Conservation (phyloP, 2,888 invertebrate genomes). For the Neuroscelio doddi region DNA sequence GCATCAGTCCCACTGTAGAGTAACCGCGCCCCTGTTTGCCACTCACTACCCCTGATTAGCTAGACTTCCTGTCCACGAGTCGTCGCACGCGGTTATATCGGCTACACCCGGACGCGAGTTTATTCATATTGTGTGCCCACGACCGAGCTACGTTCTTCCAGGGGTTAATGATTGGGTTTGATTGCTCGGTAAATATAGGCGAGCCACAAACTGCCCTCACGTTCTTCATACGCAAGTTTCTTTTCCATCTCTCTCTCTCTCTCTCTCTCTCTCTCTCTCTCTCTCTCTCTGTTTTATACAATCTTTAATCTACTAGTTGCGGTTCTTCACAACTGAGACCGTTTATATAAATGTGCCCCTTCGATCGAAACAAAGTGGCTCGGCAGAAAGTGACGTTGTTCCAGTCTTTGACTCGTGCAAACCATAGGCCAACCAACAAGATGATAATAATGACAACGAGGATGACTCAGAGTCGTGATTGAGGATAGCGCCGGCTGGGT, state of each 20-base stretch:
- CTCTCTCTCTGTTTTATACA: too few species aligned
- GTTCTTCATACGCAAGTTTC: conserved; percentile 12
- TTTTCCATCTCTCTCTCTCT: conserved; percentile 8
- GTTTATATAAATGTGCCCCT: not conserved
- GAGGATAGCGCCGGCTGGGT: conserved; percentile 66
- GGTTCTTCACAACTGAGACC: too few species aligned
- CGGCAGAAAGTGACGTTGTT: not conserved
- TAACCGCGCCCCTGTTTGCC: conserved; percentile 71
- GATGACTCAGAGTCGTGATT: conserved; percentile 68
- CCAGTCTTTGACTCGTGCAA: not conserved
- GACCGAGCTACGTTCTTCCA: conserved; percentile 47
- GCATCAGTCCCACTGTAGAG: conserved; percentile 46
- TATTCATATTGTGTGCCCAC: conserved; percentile 35
- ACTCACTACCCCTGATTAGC: conserved; percentile 73
- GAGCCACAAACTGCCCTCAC: conserved; percentile 59
- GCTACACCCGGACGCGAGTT: conserved; percentile 38
- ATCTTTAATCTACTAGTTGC: too few species aligned
- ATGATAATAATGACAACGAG: conserved; percentile 32
- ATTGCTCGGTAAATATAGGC: conserved; percentile 71
- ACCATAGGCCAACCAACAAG: conserved; percentile 35
- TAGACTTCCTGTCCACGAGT: conserved; percentile 70
- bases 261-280: not conserved
- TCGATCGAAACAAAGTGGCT: not conserved
- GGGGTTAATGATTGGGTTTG: conserved; percentile 71
- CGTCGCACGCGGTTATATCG: conserved; percentile 38